phyloP scores from a whole-genome alignment of 2,113 vertebrate species.

The Sinosuthora webbiana region DNA sequence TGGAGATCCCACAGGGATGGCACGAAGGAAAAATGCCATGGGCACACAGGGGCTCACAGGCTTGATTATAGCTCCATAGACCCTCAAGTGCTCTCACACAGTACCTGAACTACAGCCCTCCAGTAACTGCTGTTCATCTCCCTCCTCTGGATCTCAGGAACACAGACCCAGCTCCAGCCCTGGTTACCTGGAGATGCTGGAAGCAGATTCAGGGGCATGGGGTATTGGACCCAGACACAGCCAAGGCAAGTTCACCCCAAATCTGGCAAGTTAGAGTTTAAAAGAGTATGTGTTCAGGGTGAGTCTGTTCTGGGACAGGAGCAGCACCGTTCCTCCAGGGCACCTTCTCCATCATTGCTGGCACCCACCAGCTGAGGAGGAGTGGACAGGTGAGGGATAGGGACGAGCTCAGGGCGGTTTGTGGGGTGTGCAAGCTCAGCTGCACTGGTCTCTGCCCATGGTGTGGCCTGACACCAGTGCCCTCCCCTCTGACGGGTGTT shows the following conservation, averaged over 20 bases:
- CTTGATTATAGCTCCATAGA: neutral
- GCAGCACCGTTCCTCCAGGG: neutral
- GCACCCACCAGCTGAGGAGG: neutral
- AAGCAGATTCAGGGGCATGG: too few species aligned
- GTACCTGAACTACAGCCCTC: neutral
- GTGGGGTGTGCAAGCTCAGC: neutral
- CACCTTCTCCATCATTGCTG: neutral
- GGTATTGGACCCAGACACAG: neutral
- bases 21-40: neutral
- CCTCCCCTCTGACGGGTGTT: neutral
- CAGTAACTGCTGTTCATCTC: neutral
- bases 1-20: neutral
- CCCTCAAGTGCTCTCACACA: neutral
- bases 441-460: neutral
- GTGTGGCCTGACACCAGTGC: neutral
- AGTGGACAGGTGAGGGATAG: fast-evolving
- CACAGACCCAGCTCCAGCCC: neutral
- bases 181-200: neutral
- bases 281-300: neutral
- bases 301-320: neutral
- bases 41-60: neutral
- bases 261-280: neutral
- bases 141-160: neutral
- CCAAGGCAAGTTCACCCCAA: neutral
- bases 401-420: neutral